phyloP scores from a whole-genome alignment of 2,888 invertebrate species.

The Campaea margaritaria region DNA sequence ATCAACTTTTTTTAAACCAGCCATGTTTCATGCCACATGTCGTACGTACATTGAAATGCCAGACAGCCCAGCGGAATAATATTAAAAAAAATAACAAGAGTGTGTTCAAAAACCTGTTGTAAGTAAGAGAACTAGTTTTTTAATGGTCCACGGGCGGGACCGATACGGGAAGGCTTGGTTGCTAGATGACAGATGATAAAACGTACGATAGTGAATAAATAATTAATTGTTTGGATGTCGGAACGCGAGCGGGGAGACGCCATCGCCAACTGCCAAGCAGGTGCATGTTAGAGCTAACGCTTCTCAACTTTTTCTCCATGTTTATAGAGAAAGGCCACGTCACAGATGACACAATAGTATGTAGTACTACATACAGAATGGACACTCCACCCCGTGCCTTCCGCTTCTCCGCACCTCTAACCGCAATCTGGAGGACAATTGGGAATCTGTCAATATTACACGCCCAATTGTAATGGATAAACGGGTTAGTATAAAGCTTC shows the following conservation, averaged over 20 bases:
- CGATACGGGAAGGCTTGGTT: conserved; percentile 54
- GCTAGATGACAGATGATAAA: conserved; percentile 76
- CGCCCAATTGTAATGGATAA: too few relatives aligned
- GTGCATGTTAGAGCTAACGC: too few relatives aligned
- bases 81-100: conserved; percentile 37
- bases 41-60: conserved; percentile 30
- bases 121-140: conserved; percentile 67
- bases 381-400: too few relatives aligned
- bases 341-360: too few relatives aligned
- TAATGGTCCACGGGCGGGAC: conserved; percentile 58
- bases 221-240: conserved; percentile 50
- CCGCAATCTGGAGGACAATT: too few relatives aligned
- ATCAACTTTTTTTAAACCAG: background rate
- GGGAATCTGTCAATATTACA: too few relatives aligned
- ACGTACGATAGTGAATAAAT: conserved; percentile 55
- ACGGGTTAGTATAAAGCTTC: too few relatives aligned
- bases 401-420: too few relatives aligned
- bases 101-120: conserved; percentile 45
- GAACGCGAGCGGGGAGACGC: conserved; percentile 23
- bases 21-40: conserved; percentile 22
- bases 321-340: too few relatives aligned
- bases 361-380: too few relatives aligned
- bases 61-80: conserved; percentile 18
- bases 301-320: too few relatives aligned
- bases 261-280: too few relatives aligned